These are phyloP conservation scores for Lutjanus campechanus DNA, from an alignment of 2,797 vertebrate species.

Conservation along the genomic window DNA sequence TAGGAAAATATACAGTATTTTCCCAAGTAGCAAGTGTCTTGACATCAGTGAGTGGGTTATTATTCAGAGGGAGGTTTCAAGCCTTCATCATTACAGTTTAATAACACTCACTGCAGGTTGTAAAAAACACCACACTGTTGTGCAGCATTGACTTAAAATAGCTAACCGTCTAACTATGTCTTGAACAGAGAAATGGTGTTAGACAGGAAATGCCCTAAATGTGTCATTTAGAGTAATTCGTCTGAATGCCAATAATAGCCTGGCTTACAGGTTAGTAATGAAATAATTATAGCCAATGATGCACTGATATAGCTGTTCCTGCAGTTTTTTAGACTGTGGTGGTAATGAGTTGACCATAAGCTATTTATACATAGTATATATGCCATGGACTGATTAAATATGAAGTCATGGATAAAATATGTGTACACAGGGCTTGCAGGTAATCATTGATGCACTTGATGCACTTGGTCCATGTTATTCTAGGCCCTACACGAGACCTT, in stretches of 20 bases:
- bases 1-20: constrained; percentile 53
- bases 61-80: constrained; percentile 31
- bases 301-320: neutral
- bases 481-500: too few relatives aligned
- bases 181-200: neutral
- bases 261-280: neutral
- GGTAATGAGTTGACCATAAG: constrained; percentile 4
- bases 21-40: constrained; percentile 40
- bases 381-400: neutral
- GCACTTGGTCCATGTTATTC: neutral
- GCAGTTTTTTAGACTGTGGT: neutral
- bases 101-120: constrained; percentile 20
- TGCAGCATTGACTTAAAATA: constrained; percentile 3
- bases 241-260: constrained; percentile 3
- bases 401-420: constrained; percentile 24
- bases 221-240: constrained; percentile 7
- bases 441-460: neutral
- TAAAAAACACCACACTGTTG: constrained; percentile 1
- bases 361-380: constrained; percentile 21
- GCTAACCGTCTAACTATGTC: neutral
- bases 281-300: neutral
- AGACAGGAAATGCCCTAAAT: constrained; percentile 4
- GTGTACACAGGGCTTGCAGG: neutral
- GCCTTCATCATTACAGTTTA: constrained; percentile 37
- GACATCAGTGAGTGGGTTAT: constrained; percentile 40